Conservation (phyloP, 2,113 vertebrate genomes). For the Malaclemys terrapin region DNA sequence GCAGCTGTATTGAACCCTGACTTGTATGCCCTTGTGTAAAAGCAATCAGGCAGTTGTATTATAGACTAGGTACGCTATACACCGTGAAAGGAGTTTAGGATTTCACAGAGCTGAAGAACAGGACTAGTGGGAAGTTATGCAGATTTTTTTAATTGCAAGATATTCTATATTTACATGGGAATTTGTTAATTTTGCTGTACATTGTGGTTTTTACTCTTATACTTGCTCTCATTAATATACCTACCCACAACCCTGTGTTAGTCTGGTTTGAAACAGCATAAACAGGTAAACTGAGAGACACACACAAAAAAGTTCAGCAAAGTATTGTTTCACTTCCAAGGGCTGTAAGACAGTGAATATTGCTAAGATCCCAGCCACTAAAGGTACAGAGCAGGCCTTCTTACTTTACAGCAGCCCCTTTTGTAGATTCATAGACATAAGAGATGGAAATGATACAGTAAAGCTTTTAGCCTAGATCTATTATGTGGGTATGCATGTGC, state of each 20-base stretch:
- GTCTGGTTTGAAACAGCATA: background rate
- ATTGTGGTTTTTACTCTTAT: background rate
- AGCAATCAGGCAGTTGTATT: rapidly evolving
- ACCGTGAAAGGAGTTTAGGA: background rate
- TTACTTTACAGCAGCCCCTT: background rate
- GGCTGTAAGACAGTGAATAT: background rate
- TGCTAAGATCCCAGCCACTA: background rate
- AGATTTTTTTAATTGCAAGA: background rate
- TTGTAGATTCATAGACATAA: background rate
- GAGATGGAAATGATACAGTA: rapidly evolving
- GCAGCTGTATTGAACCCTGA: background rate
- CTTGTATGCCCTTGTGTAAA: background rate
- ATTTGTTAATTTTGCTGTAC: background rate
- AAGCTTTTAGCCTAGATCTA: rapidly evolving
- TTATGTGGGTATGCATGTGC: background rate
- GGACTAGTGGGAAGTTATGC: background rate
- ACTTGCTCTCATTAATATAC: background rate
- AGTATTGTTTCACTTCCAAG: rapidly evolving
- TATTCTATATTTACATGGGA: background rate
- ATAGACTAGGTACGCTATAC: background rate
- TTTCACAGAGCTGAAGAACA: background rate
- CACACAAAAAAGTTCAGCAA: background rate
- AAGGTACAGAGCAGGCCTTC: background rate
- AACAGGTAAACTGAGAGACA: background rate
- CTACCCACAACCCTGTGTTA: background rate